A percentile compares a stretch with the other conserved stretches of the same genome.
phyloP scores from a whole-genome alignment of 2,113 vertebrate species.

The Gadus chalcogrammus region DNA sequence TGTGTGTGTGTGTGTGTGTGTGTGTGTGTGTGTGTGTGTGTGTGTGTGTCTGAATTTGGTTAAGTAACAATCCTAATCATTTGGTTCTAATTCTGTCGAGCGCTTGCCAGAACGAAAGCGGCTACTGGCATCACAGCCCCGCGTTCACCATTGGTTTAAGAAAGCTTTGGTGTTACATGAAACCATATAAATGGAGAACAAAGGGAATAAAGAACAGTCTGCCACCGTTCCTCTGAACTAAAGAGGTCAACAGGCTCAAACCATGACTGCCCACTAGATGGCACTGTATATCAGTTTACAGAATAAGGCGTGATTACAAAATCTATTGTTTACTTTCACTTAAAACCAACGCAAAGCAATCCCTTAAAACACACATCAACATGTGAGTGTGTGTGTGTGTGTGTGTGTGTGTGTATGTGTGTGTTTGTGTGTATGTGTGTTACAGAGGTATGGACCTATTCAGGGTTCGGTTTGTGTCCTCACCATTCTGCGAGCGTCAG shows the following conservation, averaged over 20 bases:
- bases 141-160: too few relatives aligned
- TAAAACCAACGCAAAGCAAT: neutral
- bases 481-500: slow-evolving; percentile 62
- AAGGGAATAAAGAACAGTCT: slow-evolving; percentile 10
- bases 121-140: too few relatives aligned
- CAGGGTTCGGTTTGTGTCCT: slow-evolving; percentile 7
- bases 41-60: neutral
- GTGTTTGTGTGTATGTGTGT: too few relatives aligned
- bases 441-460: neutral
- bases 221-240: neutral
- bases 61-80: neutral
- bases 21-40: slow-evolving; percentile 5
- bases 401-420: slow-evolving; percentile 1
- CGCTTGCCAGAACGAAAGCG: too few relatives aligned
- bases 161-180: too few relatives aligned
- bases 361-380: neutral
- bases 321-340: neutral
- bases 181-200: neutral
- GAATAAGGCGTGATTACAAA: neutral
- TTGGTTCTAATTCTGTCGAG: too few relatives aligned
- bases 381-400: too few relatives aligned
- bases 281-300: slow-evolving; percentile 17
- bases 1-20: neutral
- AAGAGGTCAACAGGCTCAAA: slow-evolving; percentile 12
- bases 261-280: slow-evolving; percentile 35